Evolutionary conservation across 2,888 invertebrate genomes (phyloP).

Genomic region (Hoplodrina blanda): DNA sequence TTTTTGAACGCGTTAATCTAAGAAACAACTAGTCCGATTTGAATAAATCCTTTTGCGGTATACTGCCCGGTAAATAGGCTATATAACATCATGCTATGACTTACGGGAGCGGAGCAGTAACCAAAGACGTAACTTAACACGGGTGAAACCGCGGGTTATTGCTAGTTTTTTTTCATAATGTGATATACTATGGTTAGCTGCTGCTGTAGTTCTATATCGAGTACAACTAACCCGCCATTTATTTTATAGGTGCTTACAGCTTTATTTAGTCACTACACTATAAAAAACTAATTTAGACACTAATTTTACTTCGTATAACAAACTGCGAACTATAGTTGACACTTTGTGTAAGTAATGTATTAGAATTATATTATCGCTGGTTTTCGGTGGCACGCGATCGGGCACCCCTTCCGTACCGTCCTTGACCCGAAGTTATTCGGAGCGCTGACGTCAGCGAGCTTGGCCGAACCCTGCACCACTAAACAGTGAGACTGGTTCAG

Average conservation of each 20-base stretch:
- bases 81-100: no score
- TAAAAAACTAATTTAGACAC: neutral
- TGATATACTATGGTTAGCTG: no score
- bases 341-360: constrained; percentile 59
- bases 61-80: no score
- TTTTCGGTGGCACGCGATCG: constrained; percentile 62
- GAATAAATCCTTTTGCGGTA: no score
- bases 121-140: no score
- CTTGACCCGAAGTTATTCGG: constrained; percentile 66
- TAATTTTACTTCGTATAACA: constrained; percentile 13
- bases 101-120: no score
- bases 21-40: no score
- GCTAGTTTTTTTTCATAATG: neutral
- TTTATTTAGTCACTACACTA: neutral
- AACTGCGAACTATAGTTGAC: constrained; percentile 40
- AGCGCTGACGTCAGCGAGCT: constrained; percentile 63
- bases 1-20: no score
- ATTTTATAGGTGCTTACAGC: no score
- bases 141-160: no score
- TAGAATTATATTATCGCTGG: constrained; percentile 62
- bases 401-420: constrained; percentile 63
- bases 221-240: neutral
- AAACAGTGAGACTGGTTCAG: constrained; percentile 21
- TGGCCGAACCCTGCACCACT: constrained; percentile 50
- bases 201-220: neutral